Conservation (phyloP, 2,888 invertebrate genomes). For the Macropis europaea region DNA sequence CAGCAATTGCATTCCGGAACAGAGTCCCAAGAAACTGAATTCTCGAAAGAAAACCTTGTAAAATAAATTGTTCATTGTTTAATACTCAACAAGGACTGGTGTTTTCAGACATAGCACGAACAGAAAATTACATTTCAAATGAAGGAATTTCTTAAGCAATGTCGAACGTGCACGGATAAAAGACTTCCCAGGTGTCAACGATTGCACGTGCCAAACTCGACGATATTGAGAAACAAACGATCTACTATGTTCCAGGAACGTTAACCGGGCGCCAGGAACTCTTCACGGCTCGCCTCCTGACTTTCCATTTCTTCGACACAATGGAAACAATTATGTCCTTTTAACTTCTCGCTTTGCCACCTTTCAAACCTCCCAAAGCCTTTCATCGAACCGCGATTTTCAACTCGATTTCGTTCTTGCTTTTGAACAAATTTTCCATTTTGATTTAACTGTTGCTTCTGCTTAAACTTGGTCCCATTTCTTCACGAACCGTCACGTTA, state of each 20-base stretch:
- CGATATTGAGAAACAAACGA: constrained; percentile 46
- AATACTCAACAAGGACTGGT: neutral
- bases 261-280: constrained; percentile 25
- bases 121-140: neutral
- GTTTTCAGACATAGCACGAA: no score
- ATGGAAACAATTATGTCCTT: constrained; percentile 66
- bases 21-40: no score
- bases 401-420: constrained; percentile 28
- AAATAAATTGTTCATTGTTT: no score
- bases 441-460: no score
- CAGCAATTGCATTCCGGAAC: no score
- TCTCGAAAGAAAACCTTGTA: no score
- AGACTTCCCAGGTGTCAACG: constrained; percentile 26
- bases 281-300: constrained; percentile 15
- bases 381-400: constrained; percentile 60
- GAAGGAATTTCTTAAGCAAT: constrained; percentile 1
- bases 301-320: constrained; percentile 37
- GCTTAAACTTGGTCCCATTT: no score
- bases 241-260: constrained; percentile 20
- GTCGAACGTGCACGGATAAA: constrained; percentile 30
- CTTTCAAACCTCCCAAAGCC: constrained; percentile 48
- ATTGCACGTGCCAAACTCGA: constrained; percentile 29
- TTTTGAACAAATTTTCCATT: neutral
- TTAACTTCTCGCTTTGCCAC: constrained; percentile 38
- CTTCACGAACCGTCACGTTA: no score